These are phyloP conservation scores for Semibalanus balanoides DNA, from an alignment of 1,140 invertebrate genomes.

Conservation along the genomic window DNA sequence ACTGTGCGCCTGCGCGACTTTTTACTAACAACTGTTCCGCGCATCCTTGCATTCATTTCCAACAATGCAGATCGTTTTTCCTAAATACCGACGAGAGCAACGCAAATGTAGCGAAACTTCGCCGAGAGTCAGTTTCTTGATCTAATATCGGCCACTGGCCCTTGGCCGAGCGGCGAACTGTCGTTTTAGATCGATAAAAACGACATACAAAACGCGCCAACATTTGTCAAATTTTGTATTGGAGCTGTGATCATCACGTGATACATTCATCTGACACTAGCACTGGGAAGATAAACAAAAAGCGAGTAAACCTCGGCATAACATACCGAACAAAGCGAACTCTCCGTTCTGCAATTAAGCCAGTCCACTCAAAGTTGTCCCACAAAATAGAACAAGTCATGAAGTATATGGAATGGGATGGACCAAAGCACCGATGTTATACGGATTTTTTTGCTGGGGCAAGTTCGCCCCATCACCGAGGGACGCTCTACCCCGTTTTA, in stretches of 20 bases:
- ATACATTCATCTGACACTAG: not conserved
- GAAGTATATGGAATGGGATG: not conserved
- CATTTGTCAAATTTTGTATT: not conserved
- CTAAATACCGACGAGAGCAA: no score
- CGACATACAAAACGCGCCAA: no score
- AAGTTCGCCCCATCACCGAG: not conserved
- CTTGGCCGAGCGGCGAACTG: no score
- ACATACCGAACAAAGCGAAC: not conserved
- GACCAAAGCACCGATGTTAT: not conserved
- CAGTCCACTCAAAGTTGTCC: not conserved
- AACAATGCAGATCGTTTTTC: no score
- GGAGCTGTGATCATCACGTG: not conserved
- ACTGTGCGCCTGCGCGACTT: no score
- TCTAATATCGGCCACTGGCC: no score
- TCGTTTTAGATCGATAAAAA: no score
- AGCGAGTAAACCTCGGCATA: not conserved
- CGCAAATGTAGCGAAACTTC: no score
- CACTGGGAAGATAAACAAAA: not conserved
- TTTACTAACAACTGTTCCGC: no score
- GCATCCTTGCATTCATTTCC: no score
- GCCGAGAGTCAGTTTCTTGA: no score
- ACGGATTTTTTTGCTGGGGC: not conserved
- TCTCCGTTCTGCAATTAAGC: not conserved
- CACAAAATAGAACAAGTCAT: not conserved
- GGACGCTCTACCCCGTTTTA: not conserved